phyloP scores from a whole-genome alignment of 2,797 vertebrate genomes.

The Steatocranus sp. region DNA sequence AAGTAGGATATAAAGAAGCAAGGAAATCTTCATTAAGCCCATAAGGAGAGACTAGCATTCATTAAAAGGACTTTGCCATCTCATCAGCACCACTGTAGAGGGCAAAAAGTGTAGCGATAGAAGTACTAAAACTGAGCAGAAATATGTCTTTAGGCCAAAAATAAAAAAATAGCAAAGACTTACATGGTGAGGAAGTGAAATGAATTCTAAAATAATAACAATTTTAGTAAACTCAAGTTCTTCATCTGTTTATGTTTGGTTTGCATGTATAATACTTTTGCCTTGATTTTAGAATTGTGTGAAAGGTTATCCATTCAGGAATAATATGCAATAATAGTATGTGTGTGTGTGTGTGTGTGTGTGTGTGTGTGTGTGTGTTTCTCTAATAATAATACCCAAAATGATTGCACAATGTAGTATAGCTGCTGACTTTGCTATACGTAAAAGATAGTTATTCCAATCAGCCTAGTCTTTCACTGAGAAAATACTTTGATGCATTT shows the following conservation, averaged over 20 bases:
- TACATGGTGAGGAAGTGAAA: background rate
- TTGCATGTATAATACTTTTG: background rate
- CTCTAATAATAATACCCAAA: background rate
- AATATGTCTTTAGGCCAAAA: background rate
- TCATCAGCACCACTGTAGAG: conserved; percentile 7
- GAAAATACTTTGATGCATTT: background rate
- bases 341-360: background rate
- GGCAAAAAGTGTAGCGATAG: background rate
- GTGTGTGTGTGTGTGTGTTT: background rate
- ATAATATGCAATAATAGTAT: background rate
- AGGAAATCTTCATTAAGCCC: conserved; percentile 65
- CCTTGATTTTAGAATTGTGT: background rate
- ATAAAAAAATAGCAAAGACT: background rate
- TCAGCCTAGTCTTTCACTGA: background rate
- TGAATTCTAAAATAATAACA: background rate
- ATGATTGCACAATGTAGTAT: background rate
- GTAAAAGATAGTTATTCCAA: background rate
- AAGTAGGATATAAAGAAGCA: conserved; percentile 62
- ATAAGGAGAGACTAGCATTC: conserved; percentile 32
- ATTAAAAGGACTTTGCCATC: conserved; percentile 45
- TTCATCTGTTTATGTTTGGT: background rate
- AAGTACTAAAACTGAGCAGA: background rate
- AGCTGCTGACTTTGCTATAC: background rate
- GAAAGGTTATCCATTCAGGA: background rate
- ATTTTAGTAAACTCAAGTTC: background rate